phyloP scores from a whole-genome alignment of 1,140 invertebrate species.

The Sycobia sp. region DNA sequence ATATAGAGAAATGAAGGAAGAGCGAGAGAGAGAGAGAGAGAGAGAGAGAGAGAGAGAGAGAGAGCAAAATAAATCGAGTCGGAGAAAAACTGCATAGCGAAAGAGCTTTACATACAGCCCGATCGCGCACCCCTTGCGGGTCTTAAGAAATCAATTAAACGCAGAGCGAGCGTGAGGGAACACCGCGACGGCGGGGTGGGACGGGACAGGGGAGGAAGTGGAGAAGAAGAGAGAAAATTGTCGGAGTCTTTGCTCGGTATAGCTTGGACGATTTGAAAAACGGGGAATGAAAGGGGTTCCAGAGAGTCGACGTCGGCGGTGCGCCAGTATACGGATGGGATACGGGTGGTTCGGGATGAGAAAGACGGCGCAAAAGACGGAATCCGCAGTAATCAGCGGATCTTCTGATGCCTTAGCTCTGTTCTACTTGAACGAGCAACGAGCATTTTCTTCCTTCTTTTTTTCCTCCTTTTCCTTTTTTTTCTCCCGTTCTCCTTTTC shows the following conservation, averaged over 20 bases:
- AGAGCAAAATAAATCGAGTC: conserved; percentile 49
- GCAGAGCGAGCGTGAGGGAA: conserved; percentile 41
- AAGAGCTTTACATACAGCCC: conserved; percentile 8
- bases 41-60: conserved; percentile 14
- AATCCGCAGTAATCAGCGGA: conserved; percentile 54
- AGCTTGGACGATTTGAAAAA: conserved; percentile 26
- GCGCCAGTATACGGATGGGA: conserved; percentile 5
- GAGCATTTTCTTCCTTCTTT: conserved; percentile 33
- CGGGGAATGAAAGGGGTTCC: conserved; percentile 28
- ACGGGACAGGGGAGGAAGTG: not conserved
- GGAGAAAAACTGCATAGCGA: too few relatives aligned
- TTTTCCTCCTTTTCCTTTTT: not conserved
- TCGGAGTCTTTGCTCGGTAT: conserved; percentile 13
- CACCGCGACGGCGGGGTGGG: not conserved
- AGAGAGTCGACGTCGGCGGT: conserved; percentile 7
- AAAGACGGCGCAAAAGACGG: conserved; percentile 45
- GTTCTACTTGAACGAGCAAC: conserved; percentile 33
- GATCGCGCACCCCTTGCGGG: conserved; percentile 52
- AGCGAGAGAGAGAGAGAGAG: conserved; percentile 16
- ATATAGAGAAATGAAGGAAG: too few relatives aligned
- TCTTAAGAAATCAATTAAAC: conserved; percentile 61
- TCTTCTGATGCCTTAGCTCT: conserved; percentile 43
- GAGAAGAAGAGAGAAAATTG: not conserved
- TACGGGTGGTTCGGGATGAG: not conserved
- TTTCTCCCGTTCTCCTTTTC: too few relatives aligned